phyloP scores from a whole-genome alignment of 2,797 vertebrate genomes.

The Danio aesculapii region DNA sequence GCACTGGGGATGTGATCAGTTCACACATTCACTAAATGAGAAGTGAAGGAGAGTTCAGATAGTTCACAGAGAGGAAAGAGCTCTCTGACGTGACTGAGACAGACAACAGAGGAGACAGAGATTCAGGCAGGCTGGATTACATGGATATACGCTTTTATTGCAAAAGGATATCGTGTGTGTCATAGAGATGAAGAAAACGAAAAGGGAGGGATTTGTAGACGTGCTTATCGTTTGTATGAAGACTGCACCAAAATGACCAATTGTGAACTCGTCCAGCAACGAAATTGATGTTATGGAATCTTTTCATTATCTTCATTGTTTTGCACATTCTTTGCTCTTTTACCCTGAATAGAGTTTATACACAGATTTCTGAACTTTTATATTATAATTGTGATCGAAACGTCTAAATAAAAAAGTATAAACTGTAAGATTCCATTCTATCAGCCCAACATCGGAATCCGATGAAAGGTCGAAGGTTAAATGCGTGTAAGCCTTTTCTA shows the following conservation, averaged over 20 bases:
- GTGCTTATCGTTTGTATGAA: conserved; percentile 11
- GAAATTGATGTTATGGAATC: background rate
- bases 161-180: background rate
- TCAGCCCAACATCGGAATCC: too few species aligned
- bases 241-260: background rate
- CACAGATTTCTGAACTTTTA: too few species aligned
- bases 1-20: conserved; percentile 30
- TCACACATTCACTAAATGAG: conserved; percentile 40
- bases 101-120: conserved; percentile 12
- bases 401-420: too few species aligned
- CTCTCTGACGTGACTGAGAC: conserved; percentile 19
- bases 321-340: background rate
- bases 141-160: conserved; percentile 23
- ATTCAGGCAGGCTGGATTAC: conserved; percentile 11
- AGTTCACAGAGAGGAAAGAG: conserved; percentile 41
- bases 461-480: too few species aligned
- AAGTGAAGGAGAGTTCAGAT: conserved; percentile 49
- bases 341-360: background rate
- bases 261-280: background rate
- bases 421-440: too few species aligned
- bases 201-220: conserved; percentile 5
- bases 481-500: too few species aligned
- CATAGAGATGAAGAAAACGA: background rate
- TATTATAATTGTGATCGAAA: too few species aligned
- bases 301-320: background rate